Percentiles rank a stretch among this genome's conserved stretches.
phyloP scores from a whole-genome alignment of 2,888 invertebrate genomes.

The Zhuqinia jingwanae region DNA sequence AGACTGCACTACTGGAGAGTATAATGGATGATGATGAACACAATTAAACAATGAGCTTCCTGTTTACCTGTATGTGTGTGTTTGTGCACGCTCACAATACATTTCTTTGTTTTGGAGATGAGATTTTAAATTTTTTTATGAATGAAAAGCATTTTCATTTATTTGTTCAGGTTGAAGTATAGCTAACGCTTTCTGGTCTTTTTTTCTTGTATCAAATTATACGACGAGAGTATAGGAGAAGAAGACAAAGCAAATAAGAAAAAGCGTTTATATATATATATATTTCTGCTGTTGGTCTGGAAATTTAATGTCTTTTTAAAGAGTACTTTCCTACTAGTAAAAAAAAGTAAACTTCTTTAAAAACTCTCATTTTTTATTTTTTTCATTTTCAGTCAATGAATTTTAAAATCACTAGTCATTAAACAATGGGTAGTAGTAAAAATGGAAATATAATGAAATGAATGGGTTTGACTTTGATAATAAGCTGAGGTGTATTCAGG shows the following conservation, averaged over 20 bases:
- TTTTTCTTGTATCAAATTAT: not conserved
- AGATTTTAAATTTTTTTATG: not conserved
- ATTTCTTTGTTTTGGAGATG: not conserved
- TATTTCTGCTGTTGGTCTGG: too few relatives aligned
- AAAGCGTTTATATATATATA: not conserved
- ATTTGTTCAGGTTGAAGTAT: too few relatives aligned
- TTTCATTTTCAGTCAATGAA: not conserved
- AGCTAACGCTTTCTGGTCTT: too few relatives aligned
- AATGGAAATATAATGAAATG: not conserved
- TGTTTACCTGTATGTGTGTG: conserved; percentile 19
- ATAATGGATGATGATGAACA: not conserved
- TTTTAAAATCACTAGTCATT: not conserved
- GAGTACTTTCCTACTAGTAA: not conserved
- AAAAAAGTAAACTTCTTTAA: not conserved
- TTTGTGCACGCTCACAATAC: too few relatives aligned
- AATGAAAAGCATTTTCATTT: too few relatives aligned
- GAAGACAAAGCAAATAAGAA: too few relatives aligned
- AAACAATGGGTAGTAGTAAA: conserved; percentile 17
- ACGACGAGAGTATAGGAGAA: not conserved
- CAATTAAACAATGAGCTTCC: conserved; percentile 27
- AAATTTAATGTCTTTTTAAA: conserved; percentile 3
- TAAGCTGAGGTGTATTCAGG: conserved; percentile 39
- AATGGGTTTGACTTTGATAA: not conserved
- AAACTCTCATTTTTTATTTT: not conserved
- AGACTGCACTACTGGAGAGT: not conserved